These are phyloP conservation scores for Apteryx mantelli DNA, from an alignment of 2,113 vertebrate species.

Conservation along the genomic window DNA sequence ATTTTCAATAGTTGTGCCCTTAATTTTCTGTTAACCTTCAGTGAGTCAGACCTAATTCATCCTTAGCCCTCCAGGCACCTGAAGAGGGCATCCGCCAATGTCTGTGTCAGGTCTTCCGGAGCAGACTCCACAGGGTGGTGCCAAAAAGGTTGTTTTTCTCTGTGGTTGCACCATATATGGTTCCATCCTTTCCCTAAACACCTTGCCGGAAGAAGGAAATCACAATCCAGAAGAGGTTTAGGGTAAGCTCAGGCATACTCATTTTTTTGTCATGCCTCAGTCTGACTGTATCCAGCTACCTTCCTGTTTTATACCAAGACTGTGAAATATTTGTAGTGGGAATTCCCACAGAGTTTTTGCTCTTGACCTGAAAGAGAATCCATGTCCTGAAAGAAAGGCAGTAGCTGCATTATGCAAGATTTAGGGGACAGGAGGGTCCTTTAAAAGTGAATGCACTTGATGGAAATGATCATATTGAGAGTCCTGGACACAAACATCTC, in stretches of 20 bases:
- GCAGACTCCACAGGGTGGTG: not conserved
- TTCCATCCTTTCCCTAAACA: not conserved
- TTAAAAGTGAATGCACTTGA: fast-evolving
- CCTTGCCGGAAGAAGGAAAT: not conserved
- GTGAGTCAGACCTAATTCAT: not conserved
- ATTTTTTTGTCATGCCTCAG: not conserved
- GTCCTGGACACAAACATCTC: not conserved
- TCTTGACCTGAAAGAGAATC: not conserved
- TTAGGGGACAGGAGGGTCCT: not conserved
- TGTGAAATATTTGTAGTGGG: not conserved
- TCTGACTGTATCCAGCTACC: not conserved
- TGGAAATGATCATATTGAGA: not conserved
- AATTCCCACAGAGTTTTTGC: not conserved
- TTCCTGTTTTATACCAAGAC: not conserved
- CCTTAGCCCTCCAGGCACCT: not conserved
- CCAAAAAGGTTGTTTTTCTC: not conserved
- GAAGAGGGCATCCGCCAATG: not conserved
- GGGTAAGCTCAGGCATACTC: not conserved
- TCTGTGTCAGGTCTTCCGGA: not conserved
- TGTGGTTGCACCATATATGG: not conserved
- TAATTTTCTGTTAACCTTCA: not conserved
- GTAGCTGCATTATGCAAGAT: not conserved
- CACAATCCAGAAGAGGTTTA: not conserved
- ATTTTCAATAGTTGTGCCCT: not conserved
- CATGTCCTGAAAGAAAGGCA: not conserved